Percentiles rank a stretch among this genome's conserved stretches.
Conservation (phyloP, 1,140 invertebrate genomes). For the Amphibalanus amphitrite region DNA sequence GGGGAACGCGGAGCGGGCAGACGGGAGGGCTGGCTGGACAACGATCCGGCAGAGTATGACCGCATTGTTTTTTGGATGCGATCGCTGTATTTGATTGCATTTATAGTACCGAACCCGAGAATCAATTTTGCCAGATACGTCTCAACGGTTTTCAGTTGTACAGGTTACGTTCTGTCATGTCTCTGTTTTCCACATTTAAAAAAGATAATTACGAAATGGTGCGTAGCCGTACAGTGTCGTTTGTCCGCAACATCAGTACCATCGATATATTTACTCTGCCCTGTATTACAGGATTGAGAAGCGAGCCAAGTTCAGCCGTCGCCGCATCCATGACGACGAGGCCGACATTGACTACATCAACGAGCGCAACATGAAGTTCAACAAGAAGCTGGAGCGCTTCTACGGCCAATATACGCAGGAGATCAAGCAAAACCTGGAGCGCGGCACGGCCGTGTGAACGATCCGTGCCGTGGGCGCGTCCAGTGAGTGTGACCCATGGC, state of each 20-base stretch:
- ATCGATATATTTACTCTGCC: too few species aligned
- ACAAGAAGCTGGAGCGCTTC: constrained; percentile 93
- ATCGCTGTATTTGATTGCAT: too few species aligned
- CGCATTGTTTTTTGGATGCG: too few species aligned
- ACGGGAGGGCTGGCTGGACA: too few species aligned
- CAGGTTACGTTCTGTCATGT: constrained; percentile 1
- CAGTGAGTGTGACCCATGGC: too few species aligned
- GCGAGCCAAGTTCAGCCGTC: constrained; percentile 80
- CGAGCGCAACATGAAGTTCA: constrained; percentile 96
- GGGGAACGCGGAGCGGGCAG: too few species aligned
- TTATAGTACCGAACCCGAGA: too few species aligned
- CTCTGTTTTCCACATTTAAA: constrained; percentile 5
- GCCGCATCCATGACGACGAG: constrained; percentile 91
- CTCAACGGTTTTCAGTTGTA: constrained; percentile 10
- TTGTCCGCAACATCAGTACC: too few species aligned
- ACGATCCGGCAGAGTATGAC: too few species aligned
- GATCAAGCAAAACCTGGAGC: constrained; percentile 96
- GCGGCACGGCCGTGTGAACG: constrained; percentile 87
- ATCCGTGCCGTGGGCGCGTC: too few species aligned
- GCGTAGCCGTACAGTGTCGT: constrained; percentile 11
- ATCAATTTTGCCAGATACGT: too few species aligned
- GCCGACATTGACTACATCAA: constrained; percentile 99
- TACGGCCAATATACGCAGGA: constrained; percentile 96
- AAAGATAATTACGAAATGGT: constrained; percentile 9
- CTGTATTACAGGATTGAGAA: constrained; percentile 59